A percentile compares a stretch with the other conserved stretches of the same genome.
Conservation (phyloP, 2,113 vertebrate genomes). For the Balaenoptera acutorostrata region DNA sequence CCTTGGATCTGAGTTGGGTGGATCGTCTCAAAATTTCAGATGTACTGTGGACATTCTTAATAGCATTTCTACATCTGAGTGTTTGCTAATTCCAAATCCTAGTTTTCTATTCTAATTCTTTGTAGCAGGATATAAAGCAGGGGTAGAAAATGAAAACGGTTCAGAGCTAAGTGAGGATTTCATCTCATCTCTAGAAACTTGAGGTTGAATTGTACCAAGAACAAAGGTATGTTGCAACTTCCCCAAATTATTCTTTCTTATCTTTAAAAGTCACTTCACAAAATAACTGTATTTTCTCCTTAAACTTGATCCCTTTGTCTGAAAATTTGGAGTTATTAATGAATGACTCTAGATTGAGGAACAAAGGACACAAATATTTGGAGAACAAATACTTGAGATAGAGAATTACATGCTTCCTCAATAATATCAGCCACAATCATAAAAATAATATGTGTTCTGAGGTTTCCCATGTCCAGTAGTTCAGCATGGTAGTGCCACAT, state of each 20-base stretch:
- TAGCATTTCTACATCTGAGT: background rate
- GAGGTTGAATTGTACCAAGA: background rate
- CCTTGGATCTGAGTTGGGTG: background rate
- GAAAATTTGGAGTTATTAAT: background rate
- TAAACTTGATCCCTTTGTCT: background rate
- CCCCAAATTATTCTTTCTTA: background rate
- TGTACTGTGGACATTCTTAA: background rate
- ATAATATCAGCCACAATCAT: background rate
- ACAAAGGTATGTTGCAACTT: background rate
- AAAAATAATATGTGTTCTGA: background rate
- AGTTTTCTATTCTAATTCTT: background rate
- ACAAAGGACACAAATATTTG: background rate
- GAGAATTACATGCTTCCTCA: background rate
- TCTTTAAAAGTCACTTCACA: background rate
- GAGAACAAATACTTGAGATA: background rate
- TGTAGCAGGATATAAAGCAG: background rate
- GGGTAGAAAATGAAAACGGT: background rate
- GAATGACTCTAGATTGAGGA: background rate
- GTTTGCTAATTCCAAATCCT: background rate
- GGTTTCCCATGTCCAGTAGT: background rate
- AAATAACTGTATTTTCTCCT: background rate
- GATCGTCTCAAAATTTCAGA: background rate
- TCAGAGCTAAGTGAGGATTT: background rate
- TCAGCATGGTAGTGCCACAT: no score
- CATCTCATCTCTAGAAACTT: background rate